A percentile compares a stretch with the other conserved stretches of the same genome.
Conservation (phyloP, 2,888 invertebrate species). For the Melangyna quadrimaculata region DNA sequence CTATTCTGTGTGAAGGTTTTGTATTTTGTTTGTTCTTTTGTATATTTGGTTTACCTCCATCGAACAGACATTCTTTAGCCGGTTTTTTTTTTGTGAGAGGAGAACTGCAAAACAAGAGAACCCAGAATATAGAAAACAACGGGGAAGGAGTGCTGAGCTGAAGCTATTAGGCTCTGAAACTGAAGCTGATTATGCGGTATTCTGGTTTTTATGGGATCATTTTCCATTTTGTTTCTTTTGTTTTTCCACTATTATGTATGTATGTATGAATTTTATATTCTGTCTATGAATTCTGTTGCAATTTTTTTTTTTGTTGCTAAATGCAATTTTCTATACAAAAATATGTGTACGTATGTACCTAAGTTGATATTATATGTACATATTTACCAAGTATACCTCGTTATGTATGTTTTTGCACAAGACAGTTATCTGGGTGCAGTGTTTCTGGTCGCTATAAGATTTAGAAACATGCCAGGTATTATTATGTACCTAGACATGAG, state of each 20-base stretch:
- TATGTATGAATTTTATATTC: conserved; percentile 16
- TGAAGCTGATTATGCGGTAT: conserved; percentile 70
- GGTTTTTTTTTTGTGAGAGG: conserved; percentile 37
- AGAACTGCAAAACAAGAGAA: conserved; percentile 32
- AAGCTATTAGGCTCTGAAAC: conserved; percentile 64
- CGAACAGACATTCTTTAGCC: conserved; percentile 59
- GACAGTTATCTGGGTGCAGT: conserved; percentile 49
- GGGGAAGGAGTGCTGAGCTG: conserved; percentile 47
- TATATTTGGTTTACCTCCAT: conserved; percentile 32
- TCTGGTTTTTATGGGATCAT: conserved; percentile 69
- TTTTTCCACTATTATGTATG: not conserved
- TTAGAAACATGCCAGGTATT: not conserved
- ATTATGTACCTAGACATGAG: not conserved
- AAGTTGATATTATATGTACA: not conserved
- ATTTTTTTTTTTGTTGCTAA: conserved; percentile 52
- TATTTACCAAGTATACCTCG: not conserved
- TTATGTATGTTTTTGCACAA: not conserved
- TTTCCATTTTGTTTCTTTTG: conserved; percentile 43
- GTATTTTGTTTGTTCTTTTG: not conserved
- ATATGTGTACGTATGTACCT: not conserved
- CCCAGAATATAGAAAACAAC: conserved; percentile 21
- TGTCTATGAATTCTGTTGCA: conserved; percentile 37
- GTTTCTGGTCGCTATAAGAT: not conserved
- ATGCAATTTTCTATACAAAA: conserved; percentile 45
- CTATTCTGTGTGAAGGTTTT: conserved; percentile 16